Conservation (phyloP, 2,888 invertebrate genomes). For the Heliconius cydno region DNA sequence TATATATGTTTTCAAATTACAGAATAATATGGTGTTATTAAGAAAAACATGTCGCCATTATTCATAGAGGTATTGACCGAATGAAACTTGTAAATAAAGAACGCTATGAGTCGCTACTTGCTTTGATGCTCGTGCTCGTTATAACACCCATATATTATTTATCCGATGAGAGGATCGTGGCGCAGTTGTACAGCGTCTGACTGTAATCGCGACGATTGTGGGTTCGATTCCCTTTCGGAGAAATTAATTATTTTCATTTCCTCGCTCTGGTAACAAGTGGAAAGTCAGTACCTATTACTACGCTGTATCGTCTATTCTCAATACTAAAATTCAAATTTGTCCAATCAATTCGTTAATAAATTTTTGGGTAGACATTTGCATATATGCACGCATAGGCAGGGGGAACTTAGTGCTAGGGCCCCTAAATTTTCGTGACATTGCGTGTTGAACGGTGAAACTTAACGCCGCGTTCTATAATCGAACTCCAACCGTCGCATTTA, state of each 20-base stretch:
- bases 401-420: background rate
- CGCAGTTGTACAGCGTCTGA: no score
- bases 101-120: background rate
- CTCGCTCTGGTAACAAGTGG: background rate
- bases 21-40: no score
- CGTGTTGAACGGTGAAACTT: background rate
- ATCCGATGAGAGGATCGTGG: background rate
- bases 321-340: background rate
- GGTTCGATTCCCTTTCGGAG: no score
- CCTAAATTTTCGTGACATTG: no score
- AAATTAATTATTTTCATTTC: background rate
- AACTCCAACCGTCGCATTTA: background rate
- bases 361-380: background rate
- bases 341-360: background rate
- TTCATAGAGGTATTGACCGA: background rate
- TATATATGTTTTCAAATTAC: no score
- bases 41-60: no score
- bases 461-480: background rate
- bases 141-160: background rate
- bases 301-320: background rate
- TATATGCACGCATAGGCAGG: background rate
- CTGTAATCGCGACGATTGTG: no score
- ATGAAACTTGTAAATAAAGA: background rate
- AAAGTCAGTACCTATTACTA: no score
- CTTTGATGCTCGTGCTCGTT: background rate